Evolutionary conservation across 1,140 invertebrate genomes (phyloP).

Genomic region (Capitella teleta): DNA sequence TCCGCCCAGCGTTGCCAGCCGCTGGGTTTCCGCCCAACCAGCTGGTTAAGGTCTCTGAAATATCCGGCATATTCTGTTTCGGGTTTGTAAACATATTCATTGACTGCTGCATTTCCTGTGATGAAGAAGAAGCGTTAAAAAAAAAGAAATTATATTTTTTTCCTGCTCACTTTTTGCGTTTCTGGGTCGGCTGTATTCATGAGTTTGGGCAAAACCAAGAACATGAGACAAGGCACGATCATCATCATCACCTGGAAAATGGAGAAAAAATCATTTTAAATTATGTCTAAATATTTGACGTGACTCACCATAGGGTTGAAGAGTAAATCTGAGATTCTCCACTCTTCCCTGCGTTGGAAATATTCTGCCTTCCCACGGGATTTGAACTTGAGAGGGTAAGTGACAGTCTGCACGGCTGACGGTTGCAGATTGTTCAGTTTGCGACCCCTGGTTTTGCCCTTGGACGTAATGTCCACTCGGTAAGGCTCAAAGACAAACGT

Average conservation of each 20-base stretch:
- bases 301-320: slow-evolving; percentile 80
- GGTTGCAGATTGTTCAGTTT: slow-evolving; percentile 92
- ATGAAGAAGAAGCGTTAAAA: not conserved
- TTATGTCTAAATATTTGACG: not conserved
- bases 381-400: slow-evolving; percentile 83
- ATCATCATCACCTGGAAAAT: slow-evolving; percentile 61
- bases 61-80: slow-evolving; percentile 32
- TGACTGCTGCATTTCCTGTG: slow-evolving; percentile 34
- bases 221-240: slow-evolving; percentile 78
- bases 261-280: not conserved
- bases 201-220: slow-evolving; percentile 88
- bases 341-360: slow-evolving; percentile 88
- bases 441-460: slow-evolving; percentile 84
- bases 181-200: slow-evolving; percentile 82
- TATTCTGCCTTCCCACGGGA: slow-evolving; percentile 69
- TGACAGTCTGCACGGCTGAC: slow-evolving; percentile 53
- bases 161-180: slow-evolving; percentile 58
- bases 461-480: slow-evolving; percentile 36
- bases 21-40: slow-evolving; percentile 12
- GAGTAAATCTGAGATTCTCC: slow-evolving; percentile 86
- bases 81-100: slow-evolving; percentile 38
- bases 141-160: not conserved
- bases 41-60: slow-evolving; percentile 30
- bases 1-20: not conserved
- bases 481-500: slow-evolving; percentile 59